Conservation (phyloP, 2,113 vertebrate genomes). For the Aegithalos caudatus region DNA sequence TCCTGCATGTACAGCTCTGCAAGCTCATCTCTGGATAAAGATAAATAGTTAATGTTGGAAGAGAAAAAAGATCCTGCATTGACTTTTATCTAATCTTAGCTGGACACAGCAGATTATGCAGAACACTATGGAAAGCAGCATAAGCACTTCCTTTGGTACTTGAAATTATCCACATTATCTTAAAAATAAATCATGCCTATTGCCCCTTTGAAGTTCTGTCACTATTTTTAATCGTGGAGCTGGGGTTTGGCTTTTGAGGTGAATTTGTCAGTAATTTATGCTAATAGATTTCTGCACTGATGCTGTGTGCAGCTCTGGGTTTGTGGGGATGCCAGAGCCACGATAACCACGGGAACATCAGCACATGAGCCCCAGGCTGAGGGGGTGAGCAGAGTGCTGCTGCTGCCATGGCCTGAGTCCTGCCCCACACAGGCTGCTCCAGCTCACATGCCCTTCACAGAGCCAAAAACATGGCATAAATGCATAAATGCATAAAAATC, state of each 20-base stretch:
- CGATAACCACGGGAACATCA: neutral
- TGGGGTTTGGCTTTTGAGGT: neutral
- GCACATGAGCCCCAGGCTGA: neutral
- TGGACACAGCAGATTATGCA: conserved; percentile 41
- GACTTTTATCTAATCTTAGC: conserved; percentile 41
- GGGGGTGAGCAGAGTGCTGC: fast-evolving
- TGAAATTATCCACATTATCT: conserved; percentile 41
- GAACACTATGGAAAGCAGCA: neutral
- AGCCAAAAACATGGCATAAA: fast-evolving
- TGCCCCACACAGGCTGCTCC: neutral
- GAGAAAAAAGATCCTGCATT: neutral
- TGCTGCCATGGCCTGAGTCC: neutral
- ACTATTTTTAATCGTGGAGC: neutral
- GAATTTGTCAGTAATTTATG: conserved; percentile 41
- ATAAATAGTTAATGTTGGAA: neutral
- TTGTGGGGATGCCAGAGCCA: neutral
- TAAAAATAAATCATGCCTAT: conserved; percentile 5
- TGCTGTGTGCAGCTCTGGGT: neutral
- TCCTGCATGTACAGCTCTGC: fast-evolving
- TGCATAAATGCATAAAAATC: fast-evolving
- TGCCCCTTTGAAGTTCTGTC: conserved; percentile 60
- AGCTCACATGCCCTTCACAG: fast-evolving
- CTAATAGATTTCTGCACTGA: neutral
- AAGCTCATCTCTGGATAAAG: neutral
- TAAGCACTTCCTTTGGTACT: conserved; percentile 22